Conservation (phyloP, 1,140 invertebrate species). For the Eulimnadia texana region DNA sequence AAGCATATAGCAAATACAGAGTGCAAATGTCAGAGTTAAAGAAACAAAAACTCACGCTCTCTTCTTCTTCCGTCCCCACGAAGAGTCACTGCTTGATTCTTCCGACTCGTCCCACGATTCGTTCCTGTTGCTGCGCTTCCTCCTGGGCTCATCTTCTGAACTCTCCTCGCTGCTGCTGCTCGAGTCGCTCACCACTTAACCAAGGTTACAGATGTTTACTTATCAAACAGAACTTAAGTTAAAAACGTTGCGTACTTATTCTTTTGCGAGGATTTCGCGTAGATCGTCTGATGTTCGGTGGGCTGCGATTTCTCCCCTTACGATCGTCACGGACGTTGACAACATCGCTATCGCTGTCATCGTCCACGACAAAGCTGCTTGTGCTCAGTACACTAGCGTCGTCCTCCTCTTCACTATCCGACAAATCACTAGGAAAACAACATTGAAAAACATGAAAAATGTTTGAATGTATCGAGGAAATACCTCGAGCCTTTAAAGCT, state of each 20-base stretch:
- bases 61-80: conserved; percentile 11
- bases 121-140: not conserved
- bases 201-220: too few species aligned
- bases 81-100: conserved; percentile 14
- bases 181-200: conserved; percentile 13
- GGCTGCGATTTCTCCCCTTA: not conserved
- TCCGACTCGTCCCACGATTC: conserved; percentile 7
- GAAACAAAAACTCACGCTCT: not conserved
- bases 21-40: not conserved
- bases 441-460: too few species aligned
- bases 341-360: conserved; percentile 41
- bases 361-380: conserved; percentile 22
- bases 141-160: not conserved
- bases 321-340: conserved; percentile 6
- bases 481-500: conserved; percentile 57
- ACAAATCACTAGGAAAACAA: conserved; percentile 21
- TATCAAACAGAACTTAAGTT: too few species aligned
- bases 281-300: not conserved
- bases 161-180: conserved; percentile 9
- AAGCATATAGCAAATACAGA: not conserved
- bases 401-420: conserved; percentile 37
- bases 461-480: too few species aligned
- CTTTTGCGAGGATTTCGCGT: conserved; percentile 8
- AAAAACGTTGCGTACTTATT: not conserved
- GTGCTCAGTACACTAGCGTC: conserved; percentile 30